phyloP scores from a whole-genome alignment of 1,140 invertebrate species.

The Pseudomyrmex cubaensis region DNA sequence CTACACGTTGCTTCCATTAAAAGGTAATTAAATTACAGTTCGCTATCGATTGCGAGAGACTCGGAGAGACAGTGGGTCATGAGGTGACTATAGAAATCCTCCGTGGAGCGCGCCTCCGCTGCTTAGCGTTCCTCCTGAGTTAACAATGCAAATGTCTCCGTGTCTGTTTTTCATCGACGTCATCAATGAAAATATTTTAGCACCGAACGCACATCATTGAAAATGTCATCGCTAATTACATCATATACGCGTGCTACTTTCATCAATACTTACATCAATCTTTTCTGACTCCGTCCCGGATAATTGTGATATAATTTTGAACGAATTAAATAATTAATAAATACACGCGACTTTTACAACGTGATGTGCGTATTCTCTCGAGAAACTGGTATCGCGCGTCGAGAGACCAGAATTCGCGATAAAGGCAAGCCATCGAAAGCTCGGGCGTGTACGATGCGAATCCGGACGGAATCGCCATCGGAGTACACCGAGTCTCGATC shows the following conservation, averaged over 20 bases:
- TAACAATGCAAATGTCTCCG: conserved; percentile 36
- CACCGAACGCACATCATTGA: too few relatives aligned
- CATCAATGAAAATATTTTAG: neutral
- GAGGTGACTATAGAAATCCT: conserved; percentile 50
- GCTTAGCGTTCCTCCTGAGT: conserved; percentile 14
- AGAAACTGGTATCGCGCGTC: neutral
- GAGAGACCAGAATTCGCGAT: neutral
- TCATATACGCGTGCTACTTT: too few relatives aligned
- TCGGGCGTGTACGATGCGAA: conserved; percentile 62
- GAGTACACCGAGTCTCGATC: conserved; percentile 78
- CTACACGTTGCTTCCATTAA: conserved; percentile 50
- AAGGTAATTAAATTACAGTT: conserved; percentile 57
- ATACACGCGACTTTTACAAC: neutral
- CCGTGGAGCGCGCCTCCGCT: conserved; percentile 15
- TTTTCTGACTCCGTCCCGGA: neutral
- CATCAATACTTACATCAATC: conserved; percentile 5
- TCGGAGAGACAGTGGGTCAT: conserved; percentile 37
- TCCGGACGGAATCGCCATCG: conserved; percentile 73
- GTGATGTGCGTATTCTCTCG: neutral
- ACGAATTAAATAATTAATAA: neutral
- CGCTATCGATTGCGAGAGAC: conserved; percentile 51
- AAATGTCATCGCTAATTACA: neutral
- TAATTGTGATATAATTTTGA: neutral
- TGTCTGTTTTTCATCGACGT: conserved; percentile 38
- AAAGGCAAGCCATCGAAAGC: conserved; percentile 37